Conservation (phyloP, 2,113 vertebrate genomes). For the Gnathonemus longibarbis region DNA sequence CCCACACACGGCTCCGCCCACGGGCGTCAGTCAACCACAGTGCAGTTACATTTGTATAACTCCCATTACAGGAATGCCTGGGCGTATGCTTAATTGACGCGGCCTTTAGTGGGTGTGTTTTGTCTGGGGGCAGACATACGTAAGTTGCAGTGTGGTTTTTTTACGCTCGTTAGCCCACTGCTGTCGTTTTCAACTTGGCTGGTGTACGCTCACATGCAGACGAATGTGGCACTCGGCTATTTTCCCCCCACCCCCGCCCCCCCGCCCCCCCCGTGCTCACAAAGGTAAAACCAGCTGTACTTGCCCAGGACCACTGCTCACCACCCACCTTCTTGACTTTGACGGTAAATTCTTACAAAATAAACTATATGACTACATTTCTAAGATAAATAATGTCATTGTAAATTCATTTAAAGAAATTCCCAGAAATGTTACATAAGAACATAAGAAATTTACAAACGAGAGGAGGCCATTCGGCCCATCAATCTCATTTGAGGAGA, state of each 20-base stretch:
- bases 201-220: background rate
- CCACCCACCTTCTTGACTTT: background rate
- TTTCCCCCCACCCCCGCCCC: background rate
- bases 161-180: background rate
- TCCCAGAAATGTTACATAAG: background rate
- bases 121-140: background rate
- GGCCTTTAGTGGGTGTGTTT: background rate
- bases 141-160: background rate
- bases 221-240: background rate
- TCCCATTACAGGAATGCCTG: background rate
- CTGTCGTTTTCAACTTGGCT: background rate
- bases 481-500: no score
- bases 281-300: background rate
- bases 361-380: background rate
- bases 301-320: background rate
- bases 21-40: background rate
- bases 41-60: background rate
- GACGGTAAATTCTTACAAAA: background rate
- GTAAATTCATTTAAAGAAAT: background rate
- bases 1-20: background rate
- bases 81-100: background rate
- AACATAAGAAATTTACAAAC: no score
- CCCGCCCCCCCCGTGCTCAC: background rate
- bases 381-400: background rate
- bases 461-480: no score